Percentiles rank a stretch among this genome's conserved stretches.
phyloP scores from a whole-genome alignment of 2,113 vertebrate genomes.

The Leptobrachium ailaonicum region DNA sequence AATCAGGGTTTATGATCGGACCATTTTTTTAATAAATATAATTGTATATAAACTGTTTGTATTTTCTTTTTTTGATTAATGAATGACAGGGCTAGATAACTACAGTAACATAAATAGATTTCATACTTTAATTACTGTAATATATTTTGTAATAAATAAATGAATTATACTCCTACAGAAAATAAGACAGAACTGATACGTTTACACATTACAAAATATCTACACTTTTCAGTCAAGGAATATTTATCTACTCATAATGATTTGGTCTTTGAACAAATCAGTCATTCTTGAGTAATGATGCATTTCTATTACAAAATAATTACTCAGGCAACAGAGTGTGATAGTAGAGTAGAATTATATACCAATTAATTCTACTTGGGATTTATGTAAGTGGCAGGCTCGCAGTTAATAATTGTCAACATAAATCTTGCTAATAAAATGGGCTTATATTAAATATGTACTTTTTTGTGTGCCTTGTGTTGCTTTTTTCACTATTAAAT shows the following conservation, averaged over 20 bases:
- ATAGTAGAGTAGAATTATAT: not conserved
- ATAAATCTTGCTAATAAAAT: not conserved
- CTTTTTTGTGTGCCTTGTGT: not conserved
- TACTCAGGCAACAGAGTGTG: not conserved
- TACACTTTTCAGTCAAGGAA: not conserved
- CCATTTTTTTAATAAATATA: no score
- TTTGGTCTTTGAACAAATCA: not conserved
- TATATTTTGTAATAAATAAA: no score
- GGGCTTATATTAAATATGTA: not conserved
- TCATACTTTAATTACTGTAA: no score
- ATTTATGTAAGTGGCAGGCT: constrained; percentile 1
- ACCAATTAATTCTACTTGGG: not conserved
- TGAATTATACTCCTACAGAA: no score
- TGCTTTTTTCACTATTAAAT: not conserved
- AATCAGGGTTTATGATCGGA: no score
- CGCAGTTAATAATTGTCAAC: not conserved
- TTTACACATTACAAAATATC: no score
- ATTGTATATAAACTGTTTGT: no score
- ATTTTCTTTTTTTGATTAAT: no score
- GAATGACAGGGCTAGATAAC: no score
- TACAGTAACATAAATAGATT: no score
- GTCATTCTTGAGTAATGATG: not conserved
- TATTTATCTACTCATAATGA: not conserved
- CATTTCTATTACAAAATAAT: not conserved
- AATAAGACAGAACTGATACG: no score